A percentile compares a stretch with the other conserved stretches of the same genome.
phyloP scores from a whole-genome alignment of 92 coral and sea anemone genomes.

The Porites divaricata region DNA sequence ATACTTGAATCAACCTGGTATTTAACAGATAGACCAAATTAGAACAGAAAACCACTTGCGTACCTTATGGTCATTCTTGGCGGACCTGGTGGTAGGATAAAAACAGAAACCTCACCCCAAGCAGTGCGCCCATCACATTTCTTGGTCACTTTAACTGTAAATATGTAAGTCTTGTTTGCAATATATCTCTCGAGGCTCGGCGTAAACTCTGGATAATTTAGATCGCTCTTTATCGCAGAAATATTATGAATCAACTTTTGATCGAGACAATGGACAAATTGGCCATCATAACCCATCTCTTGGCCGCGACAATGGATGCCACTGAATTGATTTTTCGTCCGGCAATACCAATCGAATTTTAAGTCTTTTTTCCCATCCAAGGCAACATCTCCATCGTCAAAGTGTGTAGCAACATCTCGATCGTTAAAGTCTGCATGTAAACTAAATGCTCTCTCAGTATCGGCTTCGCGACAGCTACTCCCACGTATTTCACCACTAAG shows the following conservation, averaged over 20 bases:
- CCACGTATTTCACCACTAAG: constrained; percentile 61
- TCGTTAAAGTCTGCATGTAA: constrained; percentile 73
- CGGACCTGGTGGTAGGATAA: constrained; percentile 77
- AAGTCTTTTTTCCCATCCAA: constrained; percentile 25
- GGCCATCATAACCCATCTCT: background rate
- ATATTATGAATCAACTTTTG: background rate
- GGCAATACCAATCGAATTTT: constrained; percentile 75
- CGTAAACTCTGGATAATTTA: constrained; percentile 12
- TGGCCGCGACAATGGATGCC: constrained; percentile 29
- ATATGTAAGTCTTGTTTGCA: constrained; percentile 74
- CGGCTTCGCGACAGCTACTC: constrained; percentile 36
- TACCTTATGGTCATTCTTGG: constrained; percentile 86
- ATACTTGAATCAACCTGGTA: too few relatives aligned
- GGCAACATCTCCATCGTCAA: constrained; percentile 71
- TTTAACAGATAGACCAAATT: too few relatives aligned
- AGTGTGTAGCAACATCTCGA: constrained; percentile 62
- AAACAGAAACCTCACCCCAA: constrained; percentile 62
- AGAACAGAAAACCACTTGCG: background rate
- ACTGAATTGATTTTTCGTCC: constrained; percentile 1
- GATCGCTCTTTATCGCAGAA: constrained; percentile 8
- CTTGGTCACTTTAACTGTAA: constrained; percentile 64
- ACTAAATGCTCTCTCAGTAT: constrained; percentile 50
- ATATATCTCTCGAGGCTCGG: constrained; percentile 62
- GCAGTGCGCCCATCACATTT: constrained; percentile 59
- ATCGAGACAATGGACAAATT: constrained; percentile 24